A percentile compares a stretch with the other conserved stretches of the same genome.
Conservation (phyloP, 2,113 vertebrate genomes). For the human (Homo sapiens) region GRCh38 chr12:15733501-15734000, state of each 20-base stretch:
- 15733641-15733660: neutral
- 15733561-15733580: neutral
- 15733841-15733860: neutral
- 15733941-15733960: no score
- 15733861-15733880: neutral
- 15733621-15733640: neutral
- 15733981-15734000: no score
- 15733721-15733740: neutral
- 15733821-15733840: neutral
- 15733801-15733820: neutral
- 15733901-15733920: no score
- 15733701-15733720: neutral
- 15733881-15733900: no score
- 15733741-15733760: neutral
- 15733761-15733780: neutral
- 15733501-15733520: neutral
- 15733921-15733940: no score
- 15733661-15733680: neutral
- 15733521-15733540: neutral
- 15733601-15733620: neutral
- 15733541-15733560: slow-evolving; percentile 22
- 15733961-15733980: no score
- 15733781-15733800: neutral
- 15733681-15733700: neutral
- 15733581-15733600: slow-evolving; percentile 19